Base-by-base conservation (phyloP, 2,113 vertebrate species). In the Candoia aspera region DNA sequence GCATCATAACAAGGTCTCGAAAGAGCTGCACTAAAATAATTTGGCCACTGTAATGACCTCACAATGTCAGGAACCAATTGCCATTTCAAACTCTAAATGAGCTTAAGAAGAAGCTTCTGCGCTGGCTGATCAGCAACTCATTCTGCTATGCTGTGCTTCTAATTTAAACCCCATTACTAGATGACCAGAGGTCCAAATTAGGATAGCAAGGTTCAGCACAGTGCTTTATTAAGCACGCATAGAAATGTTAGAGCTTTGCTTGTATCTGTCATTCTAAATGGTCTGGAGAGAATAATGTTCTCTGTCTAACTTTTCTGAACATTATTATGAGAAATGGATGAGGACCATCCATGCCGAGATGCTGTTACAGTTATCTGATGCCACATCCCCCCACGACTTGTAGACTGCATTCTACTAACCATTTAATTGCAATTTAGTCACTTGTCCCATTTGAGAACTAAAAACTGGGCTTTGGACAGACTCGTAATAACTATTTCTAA, bases 61-160 rank as follows among this genome's bases (percentile, higher is more conserved):
- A 94, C 96, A 95, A 96, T 96, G 95, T 97, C 96, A 96, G 96
- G 96, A 97, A 96, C 94, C 95, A 96, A 97, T 97, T 96, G 95
- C 91, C 95, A 94, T 94, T 95, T 96, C 94, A 97, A 96, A 96
- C 95, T 96, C 94, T 97, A 96, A 97, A 96, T 96, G 92, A 92
- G 96, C 95, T 96, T 96, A 92, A 93, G 92, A 91, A 96, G 95
- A 92, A 96, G 96, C 96, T 96, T 96, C 94, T 95, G 96, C 91
- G 90, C 95, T 97, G 96, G 94, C 96, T 97, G 97, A 97, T 98
- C 97, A 98, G 92, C 95, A 96, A 95, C 93, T 55, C 88, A 93
- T 94, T 96, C 95, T 95, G 91, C 91, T 93, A 55, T 90, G 86
- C 93, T 90, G 90, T 92, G 49, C 55, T 88, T 90, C 91, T 91